Evolutionary conservation across 2,888 invertebrate species (phyloP), one percentile per base, ranked within the genome.

Genomic region (Tiliacea citrago): DNA sequence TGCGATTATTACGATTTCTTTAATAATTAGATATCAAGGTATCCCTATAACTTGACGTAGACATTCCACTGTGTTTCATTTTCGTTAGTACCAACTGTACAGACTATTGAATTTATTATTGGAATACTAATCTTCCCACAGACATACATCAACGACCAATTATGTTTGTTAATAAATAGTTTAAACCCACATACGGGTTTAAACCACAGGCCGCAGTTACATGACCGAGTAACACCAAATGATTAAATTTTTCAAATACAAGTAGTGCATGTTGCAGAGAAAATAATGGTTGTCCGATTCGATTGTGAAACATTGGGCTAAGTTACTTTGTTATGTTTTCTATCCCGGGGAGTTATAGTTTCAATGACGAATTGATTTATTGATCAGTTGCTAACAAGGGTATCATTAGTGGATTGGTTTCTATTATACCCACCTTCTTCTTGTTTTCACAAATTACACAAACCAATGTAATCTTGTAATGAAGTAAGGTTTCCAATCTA

Each of bases 131-230:
- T 0, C 12, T 60, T 4, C 53, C 53, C 68, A 55, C 63, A 68
- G 21, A 68, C 49, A 57, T n/a, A 66, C 61, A 58, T 60, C 47
- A 45, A 63, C 5, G 21, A 35, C 45, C 63, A 35, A 75, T 69
- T 51, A 35, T 69, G 49, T 75, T 67, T 72, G 58, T 70, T 74
- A 57, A 63, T 68, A 68, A 68, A 70, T 84, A 75, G 66, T 75
- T 83, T 49, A 51, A 79, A 24, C 51, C 72, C 60, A 12, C 75
- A 60, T 62, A 63, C 55, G 84, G 49, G 67, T 60, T 51, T 16
- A 69, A 60, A 53, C 75, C 81, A 47, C 81, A 69, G 12, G 21
- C 82, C 81, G 5, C 80, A 68, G 53, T n/a, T 24, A 75, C 68
- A 67, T 51, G 71, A 29, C 16, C 51, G 66, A 69, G 58, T 80